A percentile compares a stretch with the other conserved stretches of the same genome.
These are phyloP conservation scores for Neosilurus mollespiculum DNA, from an alignment of 2,797 vertebrate species.

Conservation along the genomic window DNA sequence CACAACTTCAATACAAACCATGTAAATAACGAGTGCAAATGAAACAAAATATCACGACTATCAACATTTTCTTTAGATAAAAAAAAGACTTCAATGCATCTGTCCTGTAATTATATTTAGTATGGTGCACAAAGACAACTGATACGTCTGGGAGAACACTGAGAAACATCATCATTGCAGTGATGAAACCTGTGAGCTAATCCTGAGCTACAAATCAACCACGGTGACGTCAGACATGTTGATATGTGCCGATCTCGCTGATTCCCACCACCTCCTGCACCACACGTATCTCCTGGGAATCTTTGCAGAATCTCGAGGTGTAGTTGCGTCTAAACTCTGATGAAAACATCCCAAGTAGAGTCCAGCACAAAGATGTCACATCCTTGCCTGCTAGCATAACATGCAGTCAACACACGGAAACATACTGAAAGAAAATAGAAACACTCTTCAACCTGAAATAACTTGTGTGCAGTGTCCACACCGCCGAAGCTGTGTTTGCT, in stretches of 20 bases:
- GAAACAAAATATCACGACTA: neutral
- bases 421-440: neutral
- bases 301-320: neutral
- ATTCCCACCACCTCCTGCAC: neutral
- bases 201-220: neutral
- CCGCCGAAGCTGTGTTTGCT: neutral
- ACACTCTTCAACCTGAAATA: neutral
- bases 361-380: neutral
- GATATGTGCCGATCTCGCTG: neutral
- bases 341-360: neutral
- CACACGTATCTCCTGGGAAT: neutral
- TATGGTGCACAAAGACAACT: neutral
- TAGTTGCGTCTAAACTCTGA: neutral
- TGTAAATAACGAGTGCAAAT: neutral
- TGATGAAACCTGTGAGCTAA: neutral
- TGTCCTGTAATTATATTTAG: neutral
- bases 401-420: neutral
- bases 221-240: neutral
- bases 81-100: neutral
- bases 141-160: neutral
- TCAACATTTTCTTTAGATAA: conserved; percentile 6
- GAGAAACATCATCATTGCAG: neutral
- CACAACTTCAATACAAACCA: neutral
- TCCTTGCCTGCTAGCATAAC: neutral
- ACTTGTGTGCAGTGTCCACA: neutral